Evolutionary conservation across 2,113 vertebrate genomes (phyloP).

Genomic region (Phyllostomus discolor): DNA sequence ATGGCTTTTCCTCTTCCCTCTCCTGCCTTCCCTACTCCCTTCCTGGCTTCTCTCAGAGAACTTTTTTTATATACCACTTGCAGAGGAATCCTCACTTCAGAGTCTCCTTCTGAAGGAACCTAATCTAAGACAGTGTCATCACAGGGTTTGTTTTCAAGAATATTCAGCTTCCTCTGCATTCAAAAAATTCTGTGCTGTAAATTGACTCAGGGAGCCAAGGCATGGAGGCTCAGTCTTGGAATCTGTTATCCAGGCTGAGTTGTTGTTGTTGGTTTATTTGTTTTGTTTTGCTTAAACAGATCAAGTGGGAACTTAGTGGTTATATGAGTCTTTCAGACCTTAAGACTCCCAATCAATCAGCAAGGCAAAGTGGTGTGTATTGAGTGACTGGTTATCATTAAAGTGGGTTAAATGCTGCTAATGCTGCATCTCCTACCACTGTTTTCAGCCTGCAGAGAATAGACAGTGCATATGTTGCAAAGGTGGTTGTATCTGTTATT

Average conservation of each 20-base stretch:
- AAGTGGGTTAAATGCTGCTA: neutral
- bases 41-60: neutral
- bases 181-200: neutral
- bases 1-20: neutral
- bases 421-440: neutral
- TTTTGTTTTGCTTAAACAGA: slow-evolving; percentile 32
- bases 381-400: neutral
- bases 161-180: neutral
- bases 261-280: neutral
- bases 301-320: neutral
- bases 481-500: neutral
- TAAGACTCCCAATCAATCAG: neutral
- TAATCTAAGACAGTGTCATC: neutral
- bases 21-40: neutral
- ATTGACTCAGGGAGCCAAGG: neutral
- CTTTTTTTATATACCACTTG: neutral
- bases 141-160: neutral
- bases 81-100: neutral
- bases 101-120: neutral
- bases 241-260: neutral
- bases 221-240: neutral
- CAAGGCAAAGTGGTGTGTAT: neutral
- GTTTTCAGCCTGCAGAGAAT: neutral
- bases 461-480: neutral
- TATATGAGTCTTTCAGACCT: neutral